A percentile compares a stretch with the other conserved stretches of the same genome.
Conservation (phyloP, 30 jellyfish, hydroid and myxozoan genomes). For the Aurelia aurita region DNA sequence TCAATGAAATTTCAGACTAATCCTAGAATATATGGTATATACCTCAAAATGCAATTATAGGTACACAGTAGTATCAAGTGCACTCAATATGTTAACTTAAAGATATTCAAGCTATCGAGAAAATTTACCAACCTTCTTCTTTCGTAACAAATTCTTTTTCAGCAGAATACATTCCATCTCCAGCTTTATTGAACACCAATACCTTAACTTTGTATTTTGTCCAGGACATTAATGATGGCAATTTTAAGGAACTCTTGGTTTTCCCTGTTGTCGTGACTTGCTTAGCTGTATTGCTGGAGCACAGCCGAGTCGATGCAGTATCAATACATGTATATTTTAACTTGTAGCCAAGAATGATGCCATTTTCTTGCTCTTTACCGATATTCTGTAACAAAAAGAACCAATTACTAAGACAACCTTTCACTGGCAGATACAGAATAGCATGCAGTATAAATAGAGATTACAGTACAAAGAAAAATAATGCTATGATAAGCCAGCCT, state of each 20-base stretch:
- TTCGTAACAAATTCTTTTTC: slow-evolving; percentile 11
- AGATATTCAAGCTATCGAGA: too few species aligned
- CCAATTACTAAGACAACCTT: too few species aligned
- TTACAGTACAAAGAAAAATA: too few species aligned
- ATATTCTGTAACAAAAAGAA: slow-evolving; percentile 25
- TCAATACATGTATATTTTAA: slow-evolving; percentile 27
- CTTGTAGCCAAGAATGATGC: slow-evolving; percentile 55
- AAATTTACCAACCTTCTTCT: slow-evolving; percentile 46
- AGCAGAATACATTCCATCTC: slow-evolving; percentile 50
- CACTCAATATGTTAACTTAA: too few species aligned
- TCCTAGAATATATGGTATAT: too few species aligned
- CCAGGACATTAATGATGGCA: slow-evolving; percentile 52
- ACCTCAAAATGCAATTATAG: too few species aligned
- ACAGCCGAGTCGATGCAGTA: slow-evolving; percentile 22
- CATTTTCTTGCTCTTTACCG: slow-evolving; percentile 45
- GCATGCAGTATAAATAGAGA: too few species aligned
- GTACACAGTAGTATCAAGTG: too few species aligned
- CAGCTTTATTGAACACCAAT: slow-evolving; percentile 55
- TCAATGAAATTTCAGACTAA: too few species aligned
- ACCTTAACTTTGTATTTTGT: slow-evolving; percentile 40
- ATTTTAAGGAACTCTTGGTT: background rate
- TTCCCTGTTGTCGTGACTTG: slow-evolving; percentile 6
- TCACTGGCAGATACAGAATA: too few species aligned
- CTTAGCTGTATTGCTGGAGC: background rate
- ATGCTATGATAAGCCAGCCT: background rate